Conservation (phyloP, 1,140 invertebrate species). For the Paramacrobiotus metropolitanus region DNA sequence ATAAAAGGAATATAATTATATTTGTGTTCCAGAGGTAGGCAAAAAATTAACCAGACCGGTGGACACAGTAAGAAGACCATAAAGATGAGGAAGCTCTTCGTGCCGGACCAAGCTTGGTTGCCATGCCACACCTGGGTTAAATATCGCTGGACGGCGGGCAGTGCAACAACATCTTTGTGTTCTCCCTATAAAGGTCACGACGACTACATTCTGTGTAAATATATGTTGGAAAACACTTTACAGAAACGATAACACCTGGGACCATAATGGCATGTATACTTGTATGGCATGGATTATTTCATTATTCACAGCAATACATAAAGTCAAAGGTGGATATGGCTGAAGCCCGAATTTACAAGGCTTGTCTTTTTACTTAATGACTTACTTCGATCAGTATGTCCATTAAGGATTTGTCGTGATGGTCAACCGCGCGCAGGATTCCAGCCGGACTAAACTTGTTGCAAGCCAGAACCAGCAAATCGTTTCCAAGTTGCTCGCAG, state of each 20-base stretch:
- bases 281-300: too few species aligned
- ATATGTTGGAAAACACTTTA: too few species aligned
- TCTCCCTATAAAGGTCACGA: slow-evolving; percentile 33
- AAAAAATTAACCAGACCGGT: slow-evolving; percentile 84
- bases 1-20: slow-evolving; percentile 78
- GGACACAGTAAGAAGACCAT: slow-evolving; percentile 73
- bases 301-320: too few species aligned
- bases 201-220: too few species aligned
- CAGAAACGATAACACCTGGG: too few species aligned
- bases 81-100: slow-evolving; percentile 76
- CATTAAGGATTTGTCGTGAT: slow-evolving; percentile 72
- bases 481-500: slow-evolving; percentile 89
- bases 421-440: slow-evolving; percentile 67
- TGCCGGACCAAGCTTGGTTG: slow-evolving; percentile 74
- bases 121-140: slow-evolving; percentile 51
- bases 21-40: slow-evolving; percentile 74
- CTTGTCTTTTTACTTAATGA: too few species aligned
- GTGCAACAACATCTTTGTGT: slow-evolving; percentile 65
- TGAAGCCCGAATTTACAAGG: too few species aligned
- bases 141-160: slow-evolving; percentile 19
- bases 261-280: too few species aligned
- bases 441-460: slow-evolving; percentile 73
- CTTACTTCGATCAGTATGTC: slow-evolving; percentile 78
- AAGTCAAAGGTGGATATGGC: too few species aligned
- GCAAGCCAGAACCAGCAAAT: slow-evolving; percentile 72